Base-by-base conservation (phyloP, 2,797 vertebrate species). In the Ceryle rudis region DNA sequence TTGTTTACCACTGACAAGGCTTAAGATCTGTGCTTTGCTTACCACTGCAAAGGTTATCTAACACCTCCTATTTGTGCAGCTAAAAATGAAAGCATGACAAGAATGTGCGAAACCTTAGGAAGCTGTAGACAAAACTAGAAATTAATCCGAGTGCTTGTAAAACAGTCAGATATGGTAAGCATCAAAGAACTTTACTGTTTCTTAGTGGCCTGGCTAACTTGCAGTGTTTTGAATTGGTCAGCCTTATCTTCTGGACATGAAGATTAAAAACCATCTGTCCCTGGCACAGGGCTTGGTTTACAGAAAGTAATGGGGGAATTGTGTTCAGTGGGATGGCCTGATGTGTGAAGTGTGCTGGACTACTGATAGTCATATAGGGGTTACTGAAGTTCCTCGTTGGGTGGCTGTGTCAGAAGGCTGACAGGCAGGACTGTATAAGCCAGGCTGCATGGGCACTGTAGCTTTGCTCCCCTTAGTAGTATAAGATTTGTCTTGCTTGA, bases 1-100 rank as follows among this genome's bases (percentile, higher is more conserved):
- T 82, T 96, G 83, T 90, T 93, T 97, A 84, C 66, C 54, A 25
- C 23, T 77, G 70, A 6, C 83, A 67, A 93, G 62, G 86, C 84
- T 66, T 73, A 23, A 86, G 71, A 82, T 86, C 42, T 60, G 11
- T 75, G 62, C 61, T 90, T 90, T 93, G 73, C 73, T 95, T 94
- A 79, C 90, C 14, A 3, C 28, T 55, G 47, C 33, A 42, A 8
- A 77, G 90, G 78, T 84, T 92, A 86, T 89, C 90, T 54, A 58
- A 58, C 11, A 26, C 44, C 62, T 74, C 57, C 42, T 75, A 1
- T 91, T 79, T 90, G 35, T 65, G 54, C 90, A 92, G 77, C 60
- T 90, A 35, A 93, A 96, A 93, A 71, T 5, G 74, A 95, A 96
- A 93, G 74, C 55, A 54, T 51, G 61, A 49, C 10, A 35, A 31